Percentiles rank a stretch among this genome's conserved stretches.
phyloP scores from a whole-genome alignment of 2,113 vertebrate genomes.

The Helogale parvula region DNA sequence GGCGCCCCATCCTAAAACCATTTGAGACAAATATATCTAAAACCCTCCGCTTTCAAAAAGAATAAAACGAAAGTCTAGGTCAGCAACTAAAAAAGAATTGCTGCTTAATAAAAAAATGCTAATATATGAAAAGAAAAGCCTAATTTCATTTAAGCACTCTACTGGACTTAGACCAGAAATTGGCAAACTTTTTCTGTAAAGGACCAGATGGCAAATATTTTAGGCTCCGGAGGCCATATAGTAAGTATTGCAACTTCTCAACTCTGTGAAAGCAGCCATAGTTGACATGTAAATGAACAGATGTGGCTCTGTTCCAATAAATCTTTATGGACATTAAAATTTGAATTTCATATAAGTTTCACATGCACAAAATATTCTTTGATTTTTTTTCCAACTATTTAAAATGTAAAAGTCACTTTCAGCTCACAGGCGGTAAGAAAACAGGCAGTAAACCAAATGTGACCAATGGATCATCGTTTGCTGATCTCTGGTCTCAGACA shows the following conservation, averaged over 20 bases:
- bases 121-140: background rate
- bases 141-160: conserved; percentile 23
- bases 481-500: background rate
- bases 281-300: conserved; percentile 8
- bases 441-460: background rate
- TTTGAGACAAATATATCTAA: conserved; percentile 7
- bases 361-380: conserved; percentile 19
- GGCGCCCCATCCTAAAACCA: background rate
- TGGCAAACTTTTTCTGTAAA: background rate
- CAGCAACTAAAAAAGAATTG: background rate
- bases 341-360: background rate
- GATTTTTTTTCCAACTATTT: background rate
- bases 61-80: conserved; percentile 36
- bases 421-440: background rate
- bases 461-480: background rate
- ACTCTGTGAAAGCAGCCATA: background rate
- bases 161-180: background rate
- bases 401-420: conserved; percentile 29
- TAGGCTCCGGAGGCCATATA: background rate
- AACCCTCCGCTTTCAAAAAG: background rate
- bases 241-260: background rate
- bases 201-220: background rate
- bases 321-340: conserved; percentile 30
- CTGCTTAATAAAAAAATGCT: conserved; percentile 5
- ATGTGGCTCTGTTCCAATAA: conserved; percentile 3